A percentile compares a stretch with the other conserved stretches of the same genome.
Evolutionary conservation across 2,797 vertebrate genomes (phyloP).

Genomic region (Morus bassanus): DNA sequence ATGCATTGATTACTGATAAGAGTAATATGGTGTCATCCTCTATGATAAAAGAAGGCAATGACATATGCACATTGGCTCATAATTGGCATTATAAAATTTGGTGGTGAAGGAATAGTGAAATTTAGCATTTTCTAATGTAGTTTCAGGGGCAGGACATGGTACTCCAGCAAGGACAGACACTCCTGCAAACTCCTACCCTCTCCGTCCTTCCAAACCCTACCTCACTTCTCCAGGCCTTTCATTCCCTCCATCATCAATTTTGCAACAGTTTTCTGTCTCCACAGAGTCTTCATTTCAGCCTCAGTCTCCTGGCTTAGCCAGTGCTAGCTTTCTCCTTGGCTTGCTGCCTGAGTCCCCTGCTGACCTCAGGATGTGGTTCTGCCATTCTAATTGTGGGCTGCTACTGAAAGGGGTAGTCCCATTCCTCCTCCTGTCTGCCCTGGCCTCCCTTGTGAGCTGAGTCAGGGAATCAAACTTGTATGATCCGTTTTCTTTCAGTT

Average conservation of each 20-base stretch:
- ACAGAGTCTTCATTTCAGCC: neutral
- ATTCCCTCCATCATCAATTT: neutral
- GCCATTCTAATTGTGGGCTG: constrained; percentile 57
- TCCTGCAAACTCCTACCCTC: neutral
- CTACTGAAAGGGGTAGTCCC: constrained; percentile 34
- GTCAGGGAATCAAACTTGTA: constrained; percentile 2
- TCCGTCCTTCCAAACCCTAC: neutral
- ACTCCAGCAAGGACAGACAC: neutral
- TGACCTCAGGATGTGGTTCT: constrained; percentile 64
- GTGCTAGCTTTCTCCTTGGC: constrained; percentile 44
- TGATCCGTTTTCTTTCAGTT: neutral
- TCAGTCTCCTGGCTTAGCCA: constrained; percentile 37
- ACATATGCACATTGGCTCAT: neutral
- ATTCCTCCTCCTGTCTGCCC: constrained; percentile 22
- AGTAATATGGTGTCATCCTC: neutral
- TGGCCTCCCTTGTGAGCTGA: constrained; percentile 33
- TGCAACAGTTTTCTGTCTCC: constrained; percentile 11
- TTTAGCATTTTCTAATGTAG: neutral
- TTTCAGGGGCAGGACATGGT: neutral
- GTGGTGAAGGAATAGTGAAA: neutral
- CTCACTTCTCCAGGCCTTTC: neutral
- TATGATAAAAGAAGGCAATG: neutral
- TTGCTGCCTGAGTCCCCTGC: constrained; percentile 38
- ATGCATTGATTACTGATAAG: neutral
- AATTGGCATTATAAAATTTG: neutral